Evolutionary conservation across 2,797 vertebrate species (phyloP).

Genomic region (Lophotriccus pileatus): DNA sequence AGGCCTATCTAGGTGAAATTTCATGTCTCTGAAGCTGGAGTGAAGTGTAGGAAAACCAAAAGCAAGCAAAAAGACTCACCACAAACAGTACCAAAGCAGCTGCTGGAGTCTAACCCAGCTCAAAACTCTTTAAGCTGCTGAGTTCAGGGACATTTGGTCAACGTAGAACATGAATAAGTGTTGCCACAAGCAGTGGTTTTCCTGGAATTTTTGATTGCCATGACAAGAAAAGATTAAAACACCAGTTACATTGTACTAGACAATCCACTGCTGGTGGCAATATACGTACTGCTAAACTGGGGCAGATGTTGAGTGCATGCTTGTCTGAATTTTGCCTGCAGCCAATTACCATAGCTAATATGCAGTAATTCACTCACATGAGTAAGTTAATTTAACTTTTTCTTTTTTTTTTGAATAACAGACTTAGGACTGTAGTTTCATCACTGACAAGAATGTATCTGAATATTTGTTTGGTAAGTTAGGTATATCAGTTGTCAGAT

Average conservation of each 20-base stretch:
- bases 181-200: not conserved
- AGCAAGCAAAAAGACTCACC: not conserved
- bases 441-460: not conserved
- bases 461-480: not conserved
- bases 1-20: not conserved
- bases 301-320: conserved; percentile 14
- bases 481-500: not conserved
- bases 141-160: not conserved
- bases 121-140: not conserved
- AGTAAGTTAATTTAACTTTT: not conserved
- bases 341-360: conserved; percentile 8
- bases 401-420: not conserved
- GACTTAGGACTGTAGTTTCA: not conserved
- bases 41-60: not conserved
- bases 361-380: not conserved
- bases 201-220: not conserved
- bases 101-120: not conserved
- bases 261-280: not conserved
- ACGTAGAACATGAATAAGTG: not conserved
- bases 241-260: not conserved
- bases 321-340: conserved; percentile 30
- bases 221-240: not conserved
- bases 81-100: not conserved
- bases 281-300: not conserved
- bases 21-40: not conserved